These are phyloP conservation scores for Setophaga kirtlandii DNA, from an alignment of 2,113 vertebrate species.

Conservation along the genomic window DNA sequence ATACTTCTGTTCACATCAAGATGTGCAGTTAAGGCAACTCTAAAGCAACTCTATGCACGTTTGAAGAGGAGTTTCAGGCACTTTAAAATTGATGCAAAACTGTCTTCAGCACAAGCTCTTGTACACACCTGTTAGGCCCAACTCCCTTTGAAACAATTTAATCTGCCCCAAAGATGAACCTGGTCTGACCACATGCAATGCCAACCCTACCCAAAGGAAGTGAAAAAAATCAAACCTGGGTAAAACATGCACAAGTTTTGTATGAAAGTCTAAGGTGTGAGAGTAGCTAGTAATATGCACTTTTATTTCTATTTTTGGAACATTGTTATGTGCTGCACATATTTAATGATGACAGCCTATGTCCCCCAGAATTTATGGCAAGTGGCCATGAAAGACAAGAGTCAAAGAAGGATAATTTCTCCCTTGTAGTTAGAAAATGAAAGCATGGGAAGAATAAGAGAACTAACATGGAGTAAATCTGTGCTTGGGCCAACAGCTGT, in stretches of 20 bases:
- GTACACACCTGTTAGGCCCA: background rate
- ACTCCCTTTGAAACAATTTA: background rate
- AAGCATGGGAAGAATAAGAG: background rate
- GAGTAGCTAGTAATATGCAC: accelerated
- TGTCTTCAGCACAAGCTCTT: background rate
- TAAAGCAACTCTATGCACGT: background rate
- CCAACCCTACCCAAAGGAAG: background rate
- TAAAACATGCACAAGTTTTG: background rate
- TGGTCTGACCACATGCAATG: background rate
- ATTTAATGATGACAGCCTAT: background rate
- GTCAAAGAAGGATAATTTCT: background rate
- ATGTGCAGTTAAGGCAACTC: background rate
- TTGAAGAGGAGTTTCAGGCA: background rate
- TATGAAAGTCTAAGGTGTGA: background rate
- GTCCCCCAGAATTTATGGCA: background rate
- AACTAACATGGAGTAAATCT: background rate
- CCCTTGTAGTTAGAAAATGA: background rate
- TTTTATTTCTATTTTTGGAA: background rate
- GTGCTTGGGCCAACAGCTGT: background rate
- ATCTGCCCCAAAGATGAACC: background rate
- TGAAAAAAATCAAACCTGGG: background rate
- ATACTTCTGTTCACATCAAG: background rate
- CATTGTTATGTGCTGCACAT: background rate
- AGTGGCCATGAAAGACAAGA: background rate
- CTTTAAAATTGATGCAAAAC: background rate